Conservation (phyloP, 2,888 invertebrate species). For the Griposia aprilina region DNA sequence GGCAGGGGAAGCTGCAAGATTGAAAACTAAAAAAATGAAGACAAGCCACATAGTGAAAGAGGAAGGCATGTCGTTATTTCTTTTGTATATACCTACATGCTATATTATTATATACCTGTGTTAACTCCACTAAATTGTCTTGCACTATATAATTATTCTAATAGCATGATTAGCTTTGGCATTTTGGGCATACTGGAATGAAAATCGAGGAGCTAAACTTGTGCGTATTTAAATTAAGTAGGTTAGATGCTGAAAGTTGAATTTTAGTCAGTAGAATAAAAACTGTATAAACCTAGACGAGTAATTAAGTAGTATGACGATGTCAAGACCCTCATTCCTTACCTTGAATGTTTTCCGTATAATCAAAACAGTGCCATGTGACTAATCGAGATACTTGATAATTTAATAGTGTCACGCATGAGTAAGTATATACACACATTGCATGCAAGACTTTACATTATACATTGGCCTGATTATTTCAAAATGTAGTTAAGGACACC, state of each 20-base stretch:
- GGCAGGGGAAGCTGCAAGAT: conserved; percentile 73
- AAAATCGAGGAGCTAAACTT: not conserved
- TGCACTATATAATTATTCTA: conserved; percentile 59
- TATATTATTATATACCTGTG: conserved; percentile 28
- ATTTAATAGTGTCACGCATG: no score
- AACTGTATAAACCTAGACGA: not conserved
- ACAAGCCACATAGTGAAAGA: conserved; percentile 65
- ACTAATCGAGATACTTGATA: no score
- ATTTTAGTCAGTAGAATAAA: not conserved
- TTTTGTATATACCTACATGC: conserved; percentile 62
- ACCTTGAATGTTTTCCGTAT: not conserved
- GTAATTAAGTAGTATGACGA: not conserved
- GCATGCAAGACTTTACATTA: no score
- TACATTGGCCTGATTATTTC: not conserved
- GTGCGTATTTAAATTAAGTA: not conserved
- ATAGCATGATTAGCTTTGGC: conserved; percentile 56
- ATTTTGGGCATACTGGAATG: not conserved
- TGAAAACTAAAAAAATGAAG: conserved; percentile 72
- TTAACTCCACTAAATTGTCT: conserved; percentile 60
- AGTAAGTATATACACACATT: no score
- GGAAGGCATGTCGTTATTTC: conserved; percentile 80
- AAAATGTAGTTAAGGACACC: not conserved
- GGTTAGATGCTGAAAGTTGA: not conserved
- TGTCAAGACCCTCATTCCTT: not conserved
- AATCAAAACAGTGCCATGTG: not conserved